Base-by-base conservation (phyloP, 2,113 vertebrate genomes). In the Stercorarius parasiticus region DNA sequence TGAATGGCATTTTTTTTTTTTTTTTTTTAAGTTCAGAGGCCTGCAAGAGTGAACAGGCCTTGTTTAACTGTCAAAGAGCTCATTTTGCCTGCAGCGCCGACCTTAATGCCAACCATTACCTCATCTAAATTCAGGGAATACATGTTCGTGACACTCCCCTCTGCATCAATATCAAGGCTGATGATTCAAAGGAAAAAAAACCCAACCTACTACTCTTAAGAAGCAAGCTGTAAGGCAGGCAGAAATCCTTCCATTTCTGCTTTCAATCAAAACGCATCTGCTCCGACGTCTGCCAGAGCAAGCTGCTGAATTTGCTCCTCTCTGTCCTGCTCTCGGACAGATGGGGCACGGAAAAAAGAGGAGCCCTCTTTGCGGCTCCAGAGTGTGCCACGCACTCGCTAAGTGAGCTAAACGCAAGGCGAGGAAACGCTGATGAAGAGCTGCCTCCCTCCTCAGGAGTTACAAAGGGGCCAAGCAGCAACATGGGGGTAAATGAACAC, bases 41-140 rank as follows among this genome's bases (percentile, higher is more conserved):
- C 72, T 83, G 62, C 88, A 96, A 90, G 90, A 87, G 34, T 58
- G 80, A 94, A 94, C 71, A 95, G 78, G 95, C 49, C 62, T 8
- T 71, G 65, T 83, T 82, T 82, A 82, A 95, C 79, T 81, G 78
- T 94, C 88, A 88, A 86, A 96, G 91, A 94, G 91, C 84, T 93
- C 80, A 76, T 96, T 95, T 87, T 91, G 96, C 93, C 87, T 85
- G 76, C 84, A 90, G 96, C 16, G 0, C 69, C 20, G 52, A 78
- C 79, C 87, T 80, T 73, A 59, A 85, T 80, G 95, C 95, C 93
- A 96, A 82, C 93, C 78, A 97, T 92, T 93, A 94, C 95, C 86
- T 97, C 91, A 97, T 82, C 95, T 83, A 74, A 94, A 90, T 87
- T 80, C 88, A 91, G 74, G 74, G 92, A 96, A 91, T 93, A 82